phyloP scores from a whole-genome alignment of 2,113 vertebrate species.

The Takifugu bimaculatus region DNA sequence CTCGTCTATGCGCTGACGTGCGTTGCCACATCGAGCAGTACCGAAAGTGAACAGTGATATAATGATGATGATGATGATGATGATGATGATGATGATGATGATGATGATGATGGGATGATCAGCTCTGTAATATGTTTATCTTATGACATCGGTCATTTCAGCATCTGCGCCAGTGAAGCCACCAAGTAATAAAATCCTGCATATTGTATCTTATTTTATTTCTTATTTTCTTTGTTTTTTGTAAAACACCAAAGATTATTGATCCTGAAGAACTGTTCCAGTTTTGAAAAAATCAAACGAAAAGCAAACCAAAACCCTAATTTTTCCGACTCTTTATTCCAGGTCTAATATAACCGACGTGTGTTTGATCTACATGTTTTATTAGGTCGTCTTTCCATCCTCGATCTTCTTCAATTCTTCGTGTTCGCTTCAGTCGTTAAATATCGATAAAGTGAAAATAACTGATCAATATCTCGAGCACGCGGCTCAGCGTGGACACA shows the following conservation, averaged over 20 bases:
- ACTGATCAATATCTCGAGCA: constrained; percentile 21
- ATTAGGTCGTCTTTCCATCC: constrained; percentile 28
- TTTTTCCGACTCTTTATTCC: constrained; percentile 5
- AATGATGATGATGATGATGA: constrained; percentile 12
- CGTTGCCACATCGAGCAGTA: constrained; percentile 21
- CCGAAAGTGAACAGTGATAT: constrained; percentile 15
- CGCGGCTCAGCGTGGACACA: constrained; percentile 11
- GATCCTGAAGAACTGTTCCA: no score
- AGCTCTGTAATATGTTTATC: no score
- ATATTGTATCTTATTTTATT: constrained; percentile 2
- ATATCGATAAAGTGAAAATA: constrained; percentile 20
- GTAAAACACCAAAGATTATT: no score
- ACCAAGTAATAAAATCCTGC: constrained; percentile 35
- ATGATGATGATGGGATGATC: constrained; percentile 29
- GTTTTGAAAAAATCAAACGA: no score
- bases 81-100: constrained; percentile 5
- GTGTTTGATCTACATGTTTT: not conserved
- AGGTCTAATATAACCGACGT: not conserved
- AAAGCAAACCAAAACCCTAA: no score
- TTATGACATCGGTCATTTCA: constrained; percentile 33
- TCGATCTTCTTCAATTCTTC: constrained; percentile 5
- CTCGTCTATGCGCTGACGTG: not conserved
- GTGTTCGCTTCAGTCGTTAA: constrained; percentile 15
- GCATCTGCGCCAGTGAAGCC: constrained; percentile 41
- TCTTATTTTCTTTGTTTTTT: not conserved